Conservation (phyloP, 2,888 invertebrate species). For the Ennomos fuscantarius region DNA sequence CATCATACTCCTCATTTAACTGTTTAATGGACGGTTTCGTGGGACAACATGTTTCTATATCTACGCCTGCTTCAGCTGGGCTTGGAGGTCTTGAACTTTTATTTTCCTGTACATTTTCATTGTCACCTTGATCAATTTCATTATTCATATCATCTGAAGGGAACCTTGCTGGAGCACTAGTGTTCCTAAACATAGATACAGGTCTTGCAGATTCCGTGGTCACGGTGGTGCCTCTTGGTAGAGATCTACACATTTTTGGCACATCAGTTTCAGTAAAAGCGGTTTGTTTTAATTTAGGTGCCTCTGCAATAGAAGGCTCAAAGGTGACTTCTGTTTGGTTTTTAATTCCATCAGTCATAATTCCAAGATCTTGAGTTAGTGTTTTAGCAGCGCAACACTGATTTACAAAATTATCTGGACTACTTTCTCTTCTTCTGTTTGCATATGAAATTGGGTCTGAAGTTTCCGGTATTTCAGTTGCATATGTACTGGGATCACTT, state of each 20-base stretch:
- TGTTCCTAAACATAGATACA: slow-evolving; percentile 15
- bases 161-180: slow-evolving; percentile 12
- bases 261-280: slow-evolving; percentile 6
- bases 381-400: no score
- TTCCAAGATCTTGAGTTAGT: no score
- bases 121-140: no score
- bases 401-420: background rate
- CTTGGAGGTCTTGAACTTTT: slow-evolving; percentile 5
- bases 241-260: slow-evolving; percentile 5
- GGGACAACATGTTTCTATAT: no score
- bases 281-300: background rate
- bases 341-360: no score
- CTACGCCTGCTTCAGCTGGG: background rate
- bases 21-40: slow-evolving; percentile 21
- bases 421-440: background rate
- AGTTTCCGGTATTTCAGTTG: no score
- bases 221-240: slow-evolving; percentile 8
- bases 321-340: no score
- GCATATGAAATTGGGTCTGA: background rate
- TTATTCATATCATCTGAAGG: background rate
- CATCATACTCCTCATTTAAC: slow-evolving; percentile 53
- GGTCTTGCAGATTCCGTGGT: slow-evolving; percentile 13
- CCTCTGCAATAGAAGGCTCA: no score
- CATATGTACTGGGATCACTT: slow-evolving; percentile 4
- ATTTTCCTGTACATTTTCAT: background rate